phyloP scores from a whole-genome alignment of 2,113 vertebrate genomes.

The Peromyscus leucopus region DNA sequence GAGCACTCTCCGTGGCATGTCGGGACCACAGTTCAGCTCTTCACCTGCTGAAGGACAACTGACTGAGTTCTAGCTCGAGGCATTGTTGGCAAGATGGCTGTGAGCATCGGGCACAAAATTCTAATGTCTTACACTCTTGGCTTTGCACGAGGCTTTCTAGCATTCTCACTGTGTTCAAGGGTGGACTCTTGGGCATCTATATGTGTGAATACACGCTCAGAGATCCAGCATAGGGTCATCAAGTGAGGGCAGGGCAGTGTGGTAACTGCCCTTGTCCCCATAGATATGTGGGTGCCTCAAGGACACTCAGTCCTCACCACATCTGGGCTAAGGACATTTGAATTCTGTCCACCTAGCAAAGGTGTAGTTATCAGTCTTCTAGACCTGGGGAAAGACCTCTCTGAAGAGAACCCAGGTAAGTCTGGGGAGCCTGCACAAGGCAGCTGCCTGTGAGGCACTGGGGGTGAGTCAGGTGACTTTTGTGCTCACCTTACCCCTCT shows the following conservation, averaged over 20 bases:
- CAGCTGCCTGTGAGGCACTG: not conserved
- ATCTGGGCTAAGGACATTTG: not conserved
- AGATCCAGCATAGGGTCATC: not conserved
- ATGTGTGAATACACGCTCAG: not conserved
- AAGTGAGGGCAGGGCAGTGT: not conserved
- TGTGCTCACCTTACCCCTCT: too few relatives aligned
- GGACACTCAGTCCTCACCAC: not conserved
- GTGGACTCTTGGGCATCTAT: rapidly evolving
- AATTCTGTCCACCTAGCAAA: not conserved
- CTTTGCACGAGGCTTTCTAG: too few relatives aligned
- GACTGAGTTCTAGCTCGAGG: not conserved
- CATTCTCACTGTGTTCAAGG: not conserved
- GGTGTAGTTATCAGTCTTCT: not conserved
- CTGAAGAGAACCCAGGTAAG: not conserved
- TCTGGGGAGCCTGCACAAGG: not conserved
- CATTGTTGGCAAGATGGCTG: not conserved
- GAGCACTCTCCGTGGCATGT: not conserved
- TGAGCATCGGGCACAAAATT: not conserved
- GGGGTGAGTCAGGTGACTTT: not conserved
- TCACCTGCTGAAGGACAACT: too few relatives aligned
- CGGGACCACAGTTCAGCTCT: not conserved
- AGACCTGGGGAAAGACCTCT: not conserved
- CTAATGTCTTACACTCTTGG: not conserved
- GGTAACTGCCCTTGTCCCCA: not conserved
- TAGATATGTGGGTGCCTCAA: not conserved